Evolutionary conservation across 2,797 vertebrate genomes (phyloP).

Genomic region (Sebastes minor): DNA sequence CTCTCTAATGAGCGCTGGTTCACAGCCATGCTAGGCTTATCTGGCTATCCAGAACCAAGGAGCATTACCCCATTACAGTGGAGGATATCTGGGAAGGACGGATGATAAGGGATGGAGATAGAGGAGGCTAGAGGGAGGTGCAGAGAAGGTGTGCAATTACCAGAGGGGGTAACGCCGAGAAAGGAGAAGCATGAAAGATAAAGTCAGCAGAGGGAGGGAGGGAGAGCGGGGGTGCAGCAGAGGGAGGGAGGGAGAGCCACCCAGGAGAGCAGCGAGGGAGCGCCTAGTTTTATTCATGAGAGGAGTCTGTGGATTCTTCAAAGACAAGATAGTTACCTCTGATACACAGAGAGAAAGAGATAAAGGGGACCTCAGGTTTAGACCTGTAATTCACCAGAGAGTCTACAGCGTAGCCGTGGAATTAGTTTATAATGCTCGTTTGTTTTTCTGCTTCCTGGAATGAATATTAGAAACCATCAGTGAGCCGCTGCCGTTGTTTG

Average conservation of each 20-base stretch:
- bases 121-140: constrained; percentile 17
- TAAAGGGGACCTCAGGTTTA: constrained; percentile 18
- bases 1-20: constrained; percentile 63
- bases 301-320: constrained; percentile 43
- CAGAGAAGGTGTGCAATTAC: constrained; percentile 57
- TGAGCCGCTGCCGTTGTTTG: constrained; percentile 3
- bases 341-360: constrained; percentile 37
- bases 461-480: not conserved
- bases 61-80: constrained; percentile 64
- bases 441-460: constrained; percentile 37
- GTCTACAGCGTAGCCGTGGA: not conserved
- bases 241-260: constrained; percentile 11
- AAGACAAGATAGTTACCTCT: constrained; percentile 56
- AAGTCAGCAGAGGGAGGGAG: not conserved
- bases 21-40: constrained; percentile 61
- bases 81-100: constrained; percentile 54
- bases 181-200: constrained; percentile 31
- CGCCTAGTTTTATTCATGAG: constrained; percentile 59
- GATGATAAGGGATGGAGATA: constrained; percentile 54
- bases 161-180: constrained; percentile 32
- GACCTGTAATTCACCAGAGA: constrained; percentile 22
- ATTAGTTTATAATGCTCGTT: constrained; percentile 36
- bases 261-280: constrained; percentile 2
- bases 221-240: no score
- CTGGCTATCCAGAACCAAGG: constrained; percentile 52